Conservation (phyloP, 1,140 invertebrate species). For the Arion vulgaris region DNA sequence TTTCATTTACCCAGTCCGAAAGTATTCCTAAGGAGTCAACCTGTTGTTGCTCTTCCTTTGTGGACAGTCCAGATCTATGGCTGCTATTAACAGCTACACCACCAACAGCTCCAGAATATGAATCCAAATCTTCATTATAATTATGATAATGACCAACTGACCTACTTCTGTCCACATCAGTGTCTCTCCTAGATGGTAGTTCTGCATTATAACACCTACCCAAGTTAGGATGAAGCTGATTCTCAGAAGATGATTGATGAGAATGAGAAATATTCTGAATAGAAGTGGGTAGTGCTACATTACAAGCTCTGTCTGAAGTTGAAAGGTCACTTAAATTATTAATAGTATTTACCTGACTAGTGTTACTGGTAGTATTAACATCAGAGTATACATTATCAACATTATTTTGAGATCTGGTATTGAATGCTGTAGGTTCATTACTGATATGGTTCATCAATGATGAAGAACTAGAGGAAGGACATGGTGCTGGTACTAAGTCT, state of each 20-base stretch:
- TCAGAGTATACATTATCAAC: not conserved
- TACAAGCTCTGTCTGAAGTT: not conserved
- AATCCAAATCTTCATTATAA: not conserved
- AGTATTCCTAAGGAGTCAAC: not conserved
- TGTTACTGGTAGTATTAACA: not conserved
- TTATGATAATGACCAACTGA: not conserved
- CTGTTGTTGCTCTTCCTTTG: not conserved
- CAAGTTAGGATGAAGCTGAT: not conserved
- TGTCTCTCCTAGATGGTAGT: not conserved
- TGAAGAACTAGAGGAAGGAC: not conserved
- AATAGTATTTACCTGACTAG: not conserved
- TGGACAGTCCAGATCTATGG: not conserved
- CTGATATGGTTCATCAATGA: not conserved
- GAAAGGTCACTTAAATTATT: not conserved
- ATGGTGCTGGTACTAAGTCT: not conserved
- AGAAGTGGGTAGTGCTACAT: not conserved
- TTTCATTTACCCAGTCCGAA: not conserved
- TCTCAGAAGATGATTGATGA: not conserved
- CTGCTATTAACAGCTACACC: not conserved
- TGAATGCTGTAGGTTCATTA: not conserved
- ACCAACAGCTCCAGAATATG: not conserved
- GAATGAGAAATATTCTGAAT: not conserved
- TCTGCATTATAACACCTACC: not conserved
- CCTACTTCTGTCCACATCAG: not conserved
- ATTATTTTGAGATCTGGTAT: not conserved